Percentiles rank a stretch among this genome's conserved stretches.
phyloP scores from a whole-genome alignment of 37 sponge, comb jelly and placozoan species.

The Dysidea cf. avara region DNA sequence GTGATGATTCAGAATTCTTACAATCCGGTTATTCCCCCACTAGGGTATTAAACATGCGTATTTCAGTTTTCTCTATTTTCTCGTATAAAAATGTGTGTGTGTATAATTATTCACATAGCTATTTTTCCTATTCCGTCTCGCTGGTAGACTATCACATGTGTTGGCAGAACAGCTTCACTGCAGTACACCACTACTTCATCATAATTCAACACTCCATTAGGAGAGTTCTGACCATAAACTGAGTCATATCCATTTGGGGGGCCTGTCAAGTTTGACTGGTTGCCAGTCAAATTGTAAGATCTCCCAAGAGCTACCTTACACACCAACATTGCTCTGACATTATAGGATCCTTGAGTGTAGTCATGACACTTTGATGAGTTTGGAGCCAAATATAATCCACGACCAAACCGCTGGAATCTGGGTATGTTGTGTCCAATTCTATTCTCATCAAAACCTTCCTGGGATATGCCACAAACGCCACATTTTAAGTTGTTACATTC shows the following conservation, averaged over 20 bases:
- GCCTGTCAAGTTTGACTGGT: conserved; percentile 16
- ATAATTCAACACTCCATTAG: conserved; percentile 52
- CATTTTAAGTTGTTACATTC: not conserved
- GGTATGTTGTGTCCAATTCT: conserved; percentile 45
- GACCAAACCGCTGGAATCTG: conserved; percentile 63
- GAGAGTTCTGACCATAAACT: conserved; percentile 40
- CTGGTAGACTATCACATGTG: conserved; percentile 43
- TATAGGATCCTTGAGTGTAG: conserved; percentile 62
- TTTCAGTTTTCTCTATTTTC: too few species aligned
- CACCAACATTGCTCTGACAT: conserved; percentile 41
- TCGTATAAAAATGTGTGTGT: too few species aligned
- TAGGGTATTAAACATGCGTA: too few species aligned
- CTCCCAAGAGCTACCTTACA: conserved; percentile 53
- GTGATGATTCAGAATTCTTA: too few species aligned
- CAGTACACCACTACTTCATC: conserved; percentile 48
- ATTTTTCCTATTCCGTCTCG: conserved; percentile 62
- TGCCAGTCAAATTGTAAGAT: conserved; percentile 13
- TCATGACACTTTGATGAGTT: conserved; percentile 86
- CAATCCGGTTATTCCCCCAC: too few species aligned
- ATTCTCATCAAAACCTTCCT: conserved; percentile 1
- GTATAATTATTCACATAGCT: conserved; percentile 13
- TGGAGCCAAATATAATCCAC: conserved; percentile 74
- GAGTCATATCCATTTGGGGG: conserved; percentile 46
- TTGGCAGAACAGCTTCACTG: conserved; percentile 43
- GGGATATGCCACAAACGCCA: conserved; percentile 28